Base-by-base conservation (phyloP, 2,797 vertebrate genomes). In the Alcedo quadribrachys region DNA sequence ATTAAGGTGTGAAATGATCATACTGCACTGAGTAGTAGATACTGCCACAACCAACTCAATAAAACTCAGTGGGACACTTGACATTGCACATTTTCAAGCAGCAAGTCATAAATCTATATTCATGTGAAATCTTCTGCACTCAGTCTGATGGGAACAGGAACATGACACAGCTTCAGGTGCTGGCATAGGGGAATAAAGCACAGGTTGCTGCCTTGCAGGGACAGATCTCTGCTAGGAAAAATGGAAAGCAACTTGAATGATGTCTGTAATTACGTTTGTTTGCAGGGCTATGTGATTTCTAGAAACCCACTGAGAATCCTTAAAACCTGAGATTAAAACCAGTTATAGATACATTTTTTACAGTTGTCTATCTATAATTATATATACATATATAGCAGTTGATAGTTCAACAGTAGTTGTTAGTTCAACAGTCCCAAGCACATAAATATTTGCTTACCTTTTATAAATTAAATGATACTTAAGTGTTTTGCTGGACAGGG, bases 1-100 rank as follows among this genome's bases (percentile, higher is more conserved):
- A 94, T 95, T 93, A 92, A 94, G 88, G 74, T 70, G 77, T 90
- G 76, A 93, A 94, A 88, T 85, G 81, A 82, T 95, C 87, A 24
- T 74, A 30, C 58, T 68, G 93, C 70, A 71, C 74, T 5, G 46
- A 12, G 20, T 80, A 80, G 92, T 77, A 92, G 93, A 45, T 66
- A 43, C 35, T 81, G 83, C 80, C 70, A 82, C 77, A 93, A 82
- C 80, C 61, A 89, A 62, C 94, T 93, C 92, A 77, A 65, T 89
- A 84, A 79, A 94, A 92, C 80, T 88, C 94, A 82, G 82, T 77
- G 85, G 90, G 93, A 73, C 81, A 42, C 77, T 94, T 92, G 94
- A 88, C 93, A 91, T 46, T 69, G 90, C 85, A 87, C 75, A 65
- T 91, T 95, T 88, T 71, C 82, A 90, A 93, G 86, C 75, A 77